phyloP scores from a whole-genome alignment of 2,888 invertebrate species.

The Beris chalybata region DNA sequence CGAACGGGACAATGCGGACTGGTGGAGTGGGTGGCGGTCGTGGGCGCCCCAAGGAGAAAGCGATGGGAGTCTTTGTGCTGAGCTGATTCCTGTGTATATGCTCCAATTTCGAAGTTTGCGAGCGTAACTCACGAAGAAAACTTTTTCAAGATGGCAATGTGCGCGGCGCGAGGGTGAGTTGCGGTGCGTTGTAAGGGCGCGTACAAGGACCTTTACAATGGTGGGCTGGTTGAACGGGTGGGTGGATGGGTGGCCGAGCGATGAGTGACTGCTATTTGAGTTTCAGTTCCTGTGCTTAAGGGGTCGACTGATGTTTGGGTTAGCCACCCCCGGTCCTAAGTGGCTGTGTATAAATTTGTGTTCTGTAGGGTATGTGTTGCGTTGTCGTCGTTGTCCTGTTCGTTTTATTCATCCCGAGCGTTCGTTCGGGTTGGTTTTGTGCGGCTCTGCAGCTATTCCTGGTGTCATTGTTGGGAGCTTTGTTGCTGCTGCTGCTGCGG shows the following conservation, averaged over 20 bases:
- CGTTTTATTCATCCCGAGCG: no score
- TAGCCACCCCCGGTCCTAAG: constrained; percentile 23
- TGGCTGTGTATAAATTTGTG: constrained; percentile 21
- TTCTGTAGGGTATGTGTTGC: neutral
- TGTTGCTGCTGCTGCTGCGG: constrained; percentile 27
- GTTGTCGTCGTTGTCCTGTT: neutral
- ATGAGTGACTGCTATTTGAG: constrained; percentile 19
- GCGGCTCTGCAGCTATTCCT: constrained; percentile 2
- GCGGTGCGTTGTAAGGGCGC: constrained; percentile 1
- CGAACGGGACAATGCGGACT: constrained; percentile 12
- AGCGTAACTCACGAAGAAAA: constrained; percentile 27
- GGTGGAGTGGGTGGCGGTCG: neutral
- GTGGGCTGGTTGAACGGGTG: neutral
- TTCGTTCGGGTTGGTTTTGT: no score
- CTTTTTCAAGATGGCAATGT: constrained; percentile 23
- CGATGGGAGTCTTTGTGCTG: neutral
- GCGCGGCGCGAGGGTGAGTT: constrained; percentile 14
- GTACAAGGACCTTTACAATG: constrained; percentile 12
- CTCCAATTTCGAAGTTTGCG: constrained; percentile 28
- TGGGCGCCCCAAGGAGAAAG: neutral
- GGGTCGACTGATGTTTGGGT: constrained; percentile 32
- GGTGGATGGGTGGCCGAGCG: neutral
- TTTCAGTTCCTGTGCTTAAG: constrained; percentile 26
- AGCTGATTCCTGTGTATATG: constrained; percentile 21
- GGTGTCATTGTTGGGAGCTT: constrained; percentile 15